Evolutionary conservation across 2,888 invertebrate genomes (phyloP), one percentile per base, ranked within the genome.

Genomic region (Halictus ligatus): DNA sequence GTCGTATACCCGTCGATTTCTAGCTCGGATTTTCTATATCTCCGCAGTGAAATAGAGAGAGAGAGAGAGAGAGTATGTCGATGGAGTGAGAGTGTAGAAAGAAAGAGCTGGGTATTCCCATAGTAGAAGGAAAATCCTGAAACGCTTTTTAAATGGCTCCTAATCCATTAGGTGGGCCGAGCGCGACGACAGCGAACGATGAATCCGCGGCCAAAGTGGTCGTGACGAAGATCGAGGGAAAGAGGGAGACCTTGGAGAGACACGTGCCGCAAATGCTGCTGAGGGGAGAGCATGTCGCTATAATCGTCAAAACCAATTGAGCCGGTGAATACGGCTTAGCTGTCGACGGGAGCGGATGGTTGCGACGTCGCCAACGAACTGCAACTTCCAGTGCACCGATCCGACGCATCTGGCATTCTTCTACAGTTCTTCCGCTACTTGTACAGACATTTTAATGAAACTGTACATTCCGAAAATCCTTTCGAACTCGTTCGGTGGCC

Each of bases 261-360:
- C 96, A 96, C 90, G 95, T 98, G 29, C 96, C 97, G 0, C 97
- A 98, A 95, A 92, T 98, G 91, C 92, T 98, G 95, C 95, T 98
- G 80, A 96, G 98, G 72, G 98, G 98, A 0, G 98, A 98, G 93
- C 97, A 98, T 92, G 96, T 98, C 67, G 97, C 97, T 50, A 93
- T 97, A 77, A 95, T 97, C 91, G 92, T 93, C 87, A 94, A 94
- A 93, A 93, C 91, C 88, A 89, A 90, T 91, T 90, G 86, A 90
- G 64, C 80, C 87, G 13, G 75, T 80, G 80, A 81, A 84, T 87
- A 78, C 72, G 87, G 69, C 35, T 21, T 21, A 18, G 67, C 67
- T 10, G 35, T 60, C 25, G 40, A 50, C 73, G 43, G 81, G 50
- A 58, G 67, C 72, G 74, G 71, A 35, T 67, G 67, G 67, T 15